phyloP scores from a whole-genome alignment of 2,888 invertebrate genomes.

The Drosophila borborema region DNA sequence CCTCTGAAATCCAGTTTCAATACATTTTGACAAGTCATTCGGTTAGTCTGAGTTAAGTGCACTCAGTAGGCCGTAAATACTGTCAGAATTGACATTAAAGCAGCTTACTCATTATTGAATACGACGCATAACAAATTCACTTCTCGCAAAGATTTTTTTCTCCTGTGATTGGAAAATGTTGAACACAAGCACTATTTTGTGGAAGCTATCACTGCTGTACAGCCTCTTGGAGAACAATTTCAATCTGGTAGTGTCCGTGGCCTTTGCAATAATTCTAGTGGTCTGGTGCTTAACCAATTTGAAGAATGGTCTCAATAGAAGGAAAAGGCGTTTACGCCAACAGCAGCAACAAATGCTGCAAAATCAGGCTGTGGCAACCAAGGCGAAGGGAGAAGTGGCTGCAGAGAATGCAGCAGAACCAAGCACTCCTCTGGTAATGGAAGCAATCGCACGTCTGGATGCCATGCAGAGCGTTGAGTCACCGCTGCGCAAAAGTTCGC shows the following conservation, averaged over 20 bases:
- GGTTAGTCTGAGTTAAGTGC: neutral
- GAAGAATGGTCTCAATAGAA: neutral
- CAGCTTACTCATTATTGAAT: neutral
- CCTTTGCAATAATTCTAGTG: slow-evolving; percentile 11
- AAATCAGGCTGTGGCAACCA: neutral
- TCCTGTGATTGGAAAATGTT: neutral
- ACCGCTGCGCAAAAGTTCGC: slow-evolving; percentile 11
- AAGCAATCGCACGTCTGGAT: slow-evolving; percentile 17
- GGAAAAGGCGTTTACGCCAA: neutral
- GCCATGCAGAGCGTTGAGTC: slow-evolving; percentile 31
- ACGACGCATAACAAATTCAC: neutral
- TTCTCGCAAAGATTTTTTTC: neutral
- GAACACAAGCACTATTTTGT: slow-evolving; percentile 1
- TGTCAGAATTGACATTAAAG: neutral
- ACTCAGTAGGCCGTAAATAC: neutral
- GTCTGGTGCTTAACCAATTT: slow-evolving; percentile 15
- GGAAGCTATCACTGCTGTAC: neutral
- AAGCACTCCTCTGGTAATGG: neutral
- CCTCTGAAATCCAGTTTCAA: neutral
- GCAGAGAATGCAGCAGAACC: neutral
- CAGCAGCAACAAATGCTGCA: neutral
- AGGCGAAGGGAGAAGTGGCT: neutral
- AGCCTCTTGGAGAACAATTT: neutral
- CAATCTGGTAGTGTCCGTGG: neutral
- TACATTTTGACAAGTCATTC: neutral